Conservation (phyloP, 2,888 invertebrate genomes). For the Cheilosia urbana region DNA sequence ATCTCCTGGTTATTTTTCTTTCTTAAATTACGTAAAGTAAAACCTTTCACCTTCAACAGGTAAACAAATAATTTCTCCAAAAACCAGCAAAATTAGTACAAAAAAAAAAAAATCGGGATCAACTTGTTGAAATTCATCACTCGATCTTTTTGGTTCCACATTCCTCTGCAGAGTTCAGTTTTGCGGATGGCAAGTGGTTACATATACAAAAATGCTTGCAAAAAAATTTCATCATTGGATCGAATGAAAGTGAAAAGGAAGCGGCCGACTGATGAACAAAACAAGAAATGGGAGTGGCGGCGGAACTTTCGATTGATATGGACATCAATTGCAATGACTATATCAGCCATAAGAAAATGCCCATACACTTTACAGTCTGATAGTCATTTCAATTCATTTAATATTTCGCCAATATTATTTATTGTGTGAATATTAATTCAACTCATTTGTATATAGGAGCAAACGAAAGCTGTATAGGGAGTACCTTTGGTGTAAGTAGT, state of each 20-base stretch:
- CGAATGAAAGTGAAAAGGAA: constrained; percentile 46
- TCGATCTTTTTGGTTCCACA: constrained; percentile 22
- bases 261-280: neutral
- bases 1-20: constrained; percentile 2
- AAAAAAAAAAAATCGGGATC: constrained; percentile 26
- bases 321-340: constrained; percentile 31
- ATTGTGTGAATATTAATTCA: neutral
- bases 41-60: constrained; percentile 26
- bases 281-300: constrained; percentile 22
- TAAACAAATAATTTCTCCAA: constrained; percentile 39
- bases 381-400: constrained; percentile 9
- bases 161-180: neutral
- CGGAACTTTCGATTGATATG: constrained; percentile 43
- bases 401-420: neutral
- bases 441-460: neutral
- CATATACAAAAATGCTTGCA: constrained; percentile 10
- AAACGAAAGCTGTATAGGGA: neutral
- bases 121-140: constrained; percentile 40
- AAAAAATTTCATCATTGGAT: constrained; percentile 6
- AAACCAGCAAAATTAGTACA: constrained; percentile 11
- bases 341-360: constrained; percentile 7
- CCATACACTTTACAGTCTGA: neutral
- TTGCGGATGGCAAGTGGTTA: constrained; percentile 1
- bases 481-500: neutral
- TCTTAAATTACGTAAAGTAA: constrained; percentile 17